Evolutionary conservation across 2,888 invertebrate species (phyloP), one percentile per base, ranked within the genome.

Genomic region (Malachius bipustulatus): DNA sequence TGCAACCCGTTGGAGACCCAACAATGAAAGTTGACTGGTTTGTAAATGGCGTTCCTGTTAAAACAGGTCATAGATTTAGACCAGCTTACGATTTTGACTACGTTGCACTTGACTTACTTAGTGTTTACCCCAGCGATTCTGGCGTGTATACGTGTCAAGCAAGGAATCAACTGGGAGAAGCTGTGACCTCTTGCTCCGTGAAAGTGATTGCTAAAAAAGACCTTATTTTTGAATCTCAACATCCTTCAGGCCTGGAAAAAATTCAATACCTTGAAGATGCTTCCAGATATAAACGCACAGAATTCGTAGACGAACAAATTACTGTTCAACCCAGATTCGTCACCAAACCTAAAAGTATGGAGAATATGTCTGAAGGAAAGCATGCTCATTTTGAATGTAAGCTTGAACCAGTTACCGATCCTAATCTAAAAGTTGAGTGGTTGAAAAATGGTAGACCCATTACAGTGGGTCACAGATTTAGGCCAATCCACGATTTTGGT

Each of bases 331-430:
- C 91, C 2, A 74, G 74, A 43, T 93, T 93, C 60, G 69, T 89
- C 2, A 85, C 89, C 1, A 81, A 82, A 54, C 85, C 91, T 4
- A 88, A 91, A 62, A 87, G 79, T 44, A 71, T 87, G 45, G 82
- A 80, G 46, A 83, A 83, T 50, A 79, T 90, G 49, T 70, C 75
- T 34, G 93, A 96, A 69, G 82, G 90, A 28, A 79, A 85, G 47
- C 88, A 89, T 55, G 93, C 94, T 30, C 96, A 97, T 60, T 94
- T 98, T 62, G 97, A 98, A 66, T 93, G 93, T 59, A 90, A 94
- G 60, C 73, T 98, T 19, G 90, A 93, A 60, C 97, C 97, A 19
- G 88, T 96, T 4, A 93, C 91, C 4, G 98, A 98, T 66, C 77
- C 96, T 0, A 93, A 93, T 54, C 71, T 98, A 49, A 89, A 87